phyloP scores from a whole-genome alignment of 1,140 invertebrate genomes.

The Brachionus rubens region DNA sequence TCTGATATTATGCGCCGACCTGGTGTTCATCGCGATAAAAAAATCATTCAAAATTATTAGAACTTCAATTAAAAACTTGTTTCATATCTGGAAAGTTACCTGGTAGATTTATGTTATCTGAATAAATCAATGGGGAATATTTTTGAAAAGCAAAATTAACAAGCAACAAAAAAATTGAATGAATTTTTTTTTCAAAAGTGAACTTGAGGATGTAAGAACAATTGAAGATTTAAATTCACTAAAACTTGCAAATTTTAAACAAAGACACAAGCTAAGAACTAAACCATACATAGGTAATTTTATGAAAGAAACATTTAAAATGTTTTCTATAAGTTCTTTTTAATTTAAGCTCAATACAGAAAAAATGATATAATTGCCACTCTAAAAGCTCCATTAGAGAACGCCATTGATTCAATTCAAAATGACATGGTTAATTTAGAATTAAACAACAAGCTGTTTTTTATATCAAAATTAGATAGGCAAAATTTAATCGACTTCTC shows the following conservation, averaged over 20 bases:
- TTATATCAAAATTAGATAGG: neutral
- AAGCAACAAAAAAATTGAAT: neutral
- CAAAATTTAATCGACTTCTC: neutral
- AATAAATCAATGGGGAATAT: too few species aligned
- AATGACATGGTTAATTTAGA: constrained; percentile 26
- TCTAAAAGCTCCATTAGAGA: constrained; percentile 14
- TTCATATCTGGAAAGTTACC: too few species aligned
- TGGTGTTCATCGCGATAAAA: too few species aligned
- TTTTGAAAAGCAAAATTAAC: too few species aligned
- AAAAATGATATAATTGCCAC: constrained; percentile 13
- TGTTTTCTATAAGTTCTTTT: neutral
- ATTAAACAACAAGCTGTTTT: neutral
- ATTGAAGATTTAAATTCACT: constrained; percentile 19
- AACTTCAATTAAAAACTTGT: too few species aligned
- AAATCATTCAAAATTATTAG: too few species aligned
- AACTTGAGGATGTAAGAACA: neutral
- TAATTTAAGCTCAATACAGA: constrained; percentile 39
- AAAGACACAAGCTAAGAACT: constrained; percentile 12
- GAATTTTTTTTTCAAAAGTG: neutral
- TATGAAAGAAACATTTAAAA: neutral
- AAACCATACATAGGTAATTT: constrained; percentile 18
- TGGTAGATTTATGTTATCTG: too few species aligned
- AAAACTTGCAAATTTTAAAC: constrained; percentile 12
- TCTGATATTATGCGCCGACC: too few species aligned
- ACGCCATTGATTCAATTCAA: constrained; percentile 28